A percentile compares a stretch with the other conserved stretches of the same genome.
Conservation (phyloP, 2,888 invertebrate species). For the Sphaerophoria rueppellii region DNA sequence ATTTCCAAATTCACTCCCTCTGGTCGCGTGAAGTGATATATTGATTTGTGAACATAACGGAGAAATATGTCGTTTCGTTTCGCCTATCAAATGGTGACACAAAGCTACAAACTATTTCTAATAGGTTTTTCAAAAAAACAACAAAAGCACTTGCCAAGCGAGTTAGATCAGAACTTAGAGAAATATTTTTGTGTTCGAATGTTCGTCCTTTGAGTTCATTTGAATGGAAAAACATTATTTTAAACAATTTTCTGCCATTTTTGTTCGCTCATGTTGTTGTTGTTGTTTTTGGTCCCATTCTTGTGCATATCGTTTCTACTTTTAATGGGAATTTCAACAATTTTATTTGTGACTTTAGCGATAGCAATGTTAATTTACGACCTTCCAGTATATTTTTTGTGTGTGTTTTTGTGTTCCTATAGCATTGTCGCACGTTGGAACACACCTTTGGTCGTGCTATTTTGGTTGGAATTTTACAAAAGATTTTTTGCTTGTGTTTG, state of each 20-base stretch:
- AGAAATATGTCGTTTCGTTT: slow-evolving; percentile 41
- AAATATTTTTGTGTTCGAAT: not conserved
- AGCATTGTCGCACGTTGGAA: not conserved
- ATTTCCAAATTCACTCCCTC: slow-evolving; percentile 5
- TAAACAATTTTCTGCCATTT: slow-evolving; percentile 9
- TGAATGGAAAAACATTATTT: slow-evolving; percentile 53
- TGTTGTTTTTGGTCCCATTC: too few relatives aligned
- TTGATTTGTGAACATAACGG: slow-evolving; percentile 65
- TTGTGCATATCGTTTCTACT: not conserved
- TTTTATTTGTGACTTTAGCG: slow-evolving; percentile 63
- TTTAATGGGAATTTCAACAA: slow-evolving; percentile 44
- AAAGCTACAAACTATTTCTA: slow-evolving; percentile 23
- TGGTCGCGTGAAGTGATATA: slow-evolving; percentile 3
- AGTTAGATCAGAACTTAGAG: slow-evolving; percentile 8
- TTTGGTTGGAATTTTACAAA: slow-evolving; percentile 31
- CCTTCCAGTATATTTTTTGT: slow-evolving; percentile 15
- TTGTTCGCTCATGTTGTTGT: not conserved
- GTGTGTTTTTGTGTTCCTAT: not conserved
- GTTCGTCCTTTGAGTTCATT: slow-evolving; percentile 23
- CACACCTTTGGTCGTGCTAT: not conserved
- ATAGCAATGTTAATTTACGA: slow-evolving; percentile 62
- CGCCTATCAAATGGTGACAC: slow-evolving; percentile 11
- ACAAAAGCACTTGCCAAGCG: not conserved
- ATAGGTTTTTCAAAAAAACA: slow-evolving; percentile 1
- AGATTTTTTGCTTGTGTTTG: slow-evolving; percentile 25